Percentiles rank a stretch among this genome's conserved stretches.
Conservation (phyloP, 1,140 invertebrate species). For the Wasmannia auropunctata region DNA sequence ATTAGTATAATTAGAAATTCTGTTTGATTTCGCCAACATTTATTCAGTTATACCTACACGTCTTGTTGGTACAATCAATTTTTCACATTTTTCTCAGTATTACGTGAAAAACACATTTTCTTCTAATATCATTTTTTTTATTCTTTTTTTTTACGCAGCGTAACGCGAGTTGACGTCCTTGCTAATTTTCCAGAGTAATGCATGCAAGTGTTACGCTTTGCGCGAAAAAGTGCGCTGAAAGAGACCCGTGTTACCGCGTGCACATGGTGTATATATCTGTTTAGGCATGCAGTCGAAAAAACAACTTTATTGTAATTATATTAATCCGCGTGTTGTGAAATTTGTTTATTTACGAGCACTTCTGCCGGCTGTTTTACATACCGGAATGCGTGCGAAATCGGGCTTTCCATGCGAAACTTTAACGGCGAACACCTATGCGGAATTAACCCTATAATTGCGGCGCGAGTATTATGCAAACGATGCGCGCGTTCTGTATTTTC, state of each 20-base stretch:
- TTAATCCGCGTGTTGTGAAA: slow-evolving; percentile 29
- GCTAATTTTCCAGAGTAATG: neutral
- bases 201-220: neutral
- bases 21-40: no score
- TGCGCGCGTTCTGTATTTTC: slow-evolving; percentile 42
- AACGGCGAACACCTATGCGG: slow-evolving; percentile 16
- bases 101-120: neutral
- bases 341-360: slow-evolving; percentile 38
- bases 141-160: neutral
- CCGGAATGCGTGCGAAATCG: neutral
- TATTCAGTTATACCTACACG: no score
- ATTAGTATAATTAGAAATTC: no score
- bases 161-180: neutral
- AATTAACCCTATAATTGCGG: slow-evolving; percentile 58
- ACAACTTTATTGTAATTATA: slow-evolving; percentile 11
- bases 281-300: neutral
- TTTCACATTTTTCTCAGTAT: no score
- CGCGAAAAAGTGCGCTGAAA: neutral
- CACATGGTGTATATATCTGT: neutral
- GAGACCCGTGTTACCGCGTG: neutral
- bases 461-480: slow-evolving; percentile 50
- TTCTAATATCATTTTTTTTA: neutral
- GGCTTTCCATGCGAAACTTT: slow-evolving; percentile 27
- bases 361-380: neutral
- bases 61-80: no score